Evolutionary conservation across 1,140 invertebrate genomes (phyloP), one percentile per base, ranked within the genome.

Genomic region (Eumaeus atala): DNA sequence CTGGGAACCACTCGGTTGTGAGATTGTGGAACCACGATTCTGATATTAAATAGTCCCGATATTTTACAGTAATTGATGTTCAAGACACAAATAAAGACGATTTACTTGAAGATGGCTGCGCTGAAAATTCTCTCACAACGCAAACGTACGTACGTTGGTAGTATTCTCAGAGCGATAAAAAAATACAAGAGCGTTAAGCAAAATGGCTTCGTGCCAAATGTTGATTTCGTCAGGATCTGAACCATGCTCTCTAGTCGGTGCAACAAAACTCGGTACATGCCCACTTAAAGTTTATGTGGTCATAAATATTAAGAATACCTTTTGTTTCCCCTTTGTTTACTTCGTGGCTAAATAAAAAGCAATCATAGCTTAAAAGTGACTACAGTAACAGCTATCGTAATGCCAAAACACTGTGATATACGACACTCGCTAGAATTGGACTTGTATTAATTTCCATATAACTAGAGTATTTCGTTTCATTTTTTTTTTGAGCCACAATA

Each of bases 201-300:
- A 47, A 18, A 66, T 71, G 71, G 71, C 68, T 55, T 18, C 49
- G 59, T 61, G 71, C 71, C 71, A 74, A 71, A 56, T 63, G 64
- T 62, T 58, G 53, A 53, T 60, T 64, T 61, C 53, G 56, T 51
- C 51, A 54, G 48, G 33, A 54, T 61, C 53, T 55, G 52, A 48
- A 61, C 56, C 51, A 53, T 53, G 60, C 51, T 63, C 58, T 65
- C 54, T 61, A 62, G 55, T 61, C 62, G 54, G 62, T 58, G 55
- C 61, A 56, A 56, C 58, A 61, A 51, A 57, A 50, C 33, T 50
- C 12, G 28, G 51, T 53, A 53, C 51, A 17, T 14, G 50, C 59
- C 52, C 61, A 65, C 64, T 65, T 54, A 42, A 59, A 66, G 49
- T 54, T 62, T 62, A 62, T 56, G 54, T 51, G 56, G 48, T 58